Conservation (phyloP, 2,888 invertebrate genomes). For the Strigamia maritima region DNA sequence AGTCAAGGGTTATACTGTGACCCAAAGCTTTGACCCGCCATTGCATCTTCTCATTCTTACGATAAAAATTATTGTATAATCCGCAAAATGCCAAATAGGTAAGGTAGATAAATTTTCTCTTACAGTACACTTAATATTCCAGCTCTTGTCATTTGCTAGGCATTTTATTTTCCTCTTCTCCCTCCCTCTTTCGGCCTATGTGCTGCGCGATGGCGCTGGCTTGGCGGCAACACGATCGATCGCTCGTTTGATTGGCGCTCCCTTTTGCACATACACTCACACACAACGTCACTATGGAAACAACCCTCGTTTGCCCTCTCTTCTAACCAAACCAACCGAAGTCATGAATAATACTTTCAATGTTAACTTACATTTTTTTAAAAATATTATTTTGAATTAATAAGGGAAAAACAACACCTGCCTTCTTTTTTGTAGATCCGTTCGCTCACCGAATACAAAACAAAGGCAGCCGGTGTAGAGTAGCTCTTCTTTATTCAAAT, state of each 20-base stretch:
- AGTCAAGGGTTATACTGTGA: constrained; percentile 39
- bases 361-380: not conserved
- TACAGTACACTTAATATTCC: not conserved
- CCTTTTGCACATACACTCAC: not conserved
- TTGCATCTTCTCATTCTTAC: constrained; percentile 31
- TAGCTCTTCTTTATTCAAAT: not conserved
- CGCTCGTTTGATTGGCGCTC: constrained; percentile 31
- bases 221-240: constrained; percentile 30
- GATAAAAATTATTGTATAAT: constrained; percentile 2
- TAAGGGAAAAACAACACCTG: constrained; percentile 1
- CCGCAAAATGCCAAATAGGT: not conserved
- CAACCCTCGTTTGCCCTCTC: constrained; percentile 1
- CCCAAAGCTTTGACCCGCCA: constrained; percentile 38
- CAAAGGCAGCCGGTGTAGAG: not conserved
- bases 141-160: not conserved
- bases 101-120: not conserved
- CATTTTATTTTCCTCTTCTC: constrained; percentile 34
- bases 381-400: not conserved
- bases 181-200: constrained; percentile 16
- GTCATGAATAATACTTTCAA: not conserved
- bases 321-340: not conserved
- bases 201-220: constrained; percentile 31
- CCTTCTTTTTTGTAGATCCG: not conserved
- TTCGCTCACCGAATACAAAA: not conserved
- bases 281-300: constrained; percentile 28